Evolutionary conservation across 2,113 vertebrate genomes (phyloP).

Genomic region (Plotosus lineatus): DNA sequence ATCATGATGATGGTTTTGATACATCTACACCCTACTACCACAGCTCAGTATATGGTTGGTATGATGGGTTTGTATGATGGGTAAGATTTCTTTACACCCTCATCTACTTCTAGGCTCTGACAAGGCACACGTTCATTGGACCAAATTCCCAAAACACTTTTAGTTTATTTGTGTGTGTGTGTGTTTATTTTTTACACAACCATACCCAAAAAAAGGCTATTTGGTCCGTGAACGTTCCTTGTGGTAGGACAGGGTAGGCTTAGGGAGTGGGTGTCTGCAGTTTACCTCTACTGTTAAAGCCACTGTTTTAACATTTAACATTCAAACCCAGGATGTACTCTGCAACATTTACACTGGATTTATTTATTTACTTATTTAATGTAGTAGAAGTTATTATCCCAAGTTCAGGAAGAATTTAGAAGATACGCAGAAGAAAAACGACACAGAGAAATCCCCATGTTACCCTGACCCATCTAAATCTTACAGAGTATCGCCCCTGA

Average conservation of each 20-base stretch:
- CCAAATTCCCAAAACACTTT: constrained; percentile 49
- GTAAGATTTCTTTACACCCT: constrained; percentile 90
- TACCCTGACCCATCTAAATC: constrained; percentile 8
- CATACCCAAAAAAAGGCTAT: not conserved
- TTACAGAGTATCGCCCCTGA: constrained; percentile 36
- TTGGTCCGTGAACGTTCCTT: constrained; percentile 69
- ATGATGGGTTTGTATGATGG: constrained; percentile 99
- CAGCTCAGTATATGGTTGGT: constrained; percentile 99
- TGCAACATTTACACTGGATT: constrained; percentile 34
- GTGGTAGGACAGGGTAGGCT: constrained; percentile 50
- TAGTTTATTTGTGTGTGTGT: not conserved
- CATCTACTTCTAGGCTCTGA: constrained; percentile 72
- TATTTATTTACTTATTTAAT: not conserved
- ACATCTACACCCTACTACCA: constrained; percentile 95
- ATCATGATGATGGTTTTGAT: constrained; percentile 98
- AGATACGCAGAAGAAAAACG: not conserved
- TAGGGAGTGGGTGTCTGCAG: constrained; percentile 54
- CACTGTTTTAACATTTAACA: constrained; percentile 45
- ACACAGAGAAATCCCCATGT: not conserved
- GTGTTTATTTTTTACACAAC: too few species aligned
- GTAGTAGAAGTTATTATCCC: too few species aligned
- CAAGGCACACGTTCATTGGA: constrained; percentile 67
- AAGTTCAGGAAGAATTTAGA: not conserved
- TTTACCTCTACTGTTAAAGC: constrained; percentile 70
- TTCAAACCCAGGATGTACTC: constrained; percentile 24